A percentile compares a stretch with the other conserved stretches of the same genome.
Evolutionary conservation across 2,888 invertebrate species (phyloP).

Genomic region (Tetanocera ferruginea): DNA sequence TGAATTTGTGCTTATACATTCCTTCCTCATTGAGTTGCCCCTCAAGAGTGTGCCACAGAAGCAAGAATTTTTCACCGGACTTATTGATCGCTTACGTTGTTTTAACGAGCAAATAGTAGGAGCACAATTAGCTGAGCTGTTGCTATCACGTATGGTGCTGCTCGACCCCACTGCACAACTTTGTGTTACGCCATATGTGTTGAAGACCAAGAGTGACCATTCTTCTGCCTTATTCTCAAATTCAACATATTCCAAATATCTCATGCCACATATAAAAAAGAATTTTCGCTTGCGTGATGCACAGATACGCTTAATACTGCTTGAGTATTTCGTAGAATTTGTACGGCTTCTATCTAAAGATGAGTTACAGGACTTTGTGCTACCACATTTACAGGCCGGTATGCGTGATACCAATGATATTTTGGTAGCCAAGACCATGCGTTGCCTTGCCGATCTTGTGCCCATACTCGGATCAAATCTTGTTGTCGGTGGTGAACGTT

Average conservation of each 20-base stretch:
- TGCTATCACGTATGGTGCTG: constrained; percentile 88
- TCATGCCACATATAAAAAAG: constrained; percentile 83
- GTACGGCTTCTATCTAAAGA: constrained; percentile 81
- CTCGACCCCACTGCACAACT: constrained; percentile 83
- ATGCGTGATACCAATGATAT: constrained; percentile 89
- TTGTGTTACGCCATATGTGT: constrained; percentile 66
- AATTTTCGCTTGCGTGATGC: constrained; percentile 89
- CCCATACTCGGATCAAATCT: constrained; percentile 85
- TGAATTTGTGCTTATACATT: constrained; percentile 86
- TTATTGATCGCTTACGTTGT: constrained; percentile 77
- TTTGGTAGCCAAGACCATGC: constrained; percentile 84
- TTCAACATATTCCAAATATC: constrained; percentile 78
- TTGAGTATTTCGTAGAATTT: constrained; percentile 84
- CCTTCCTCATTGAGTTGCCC: constrained; percentile 86
- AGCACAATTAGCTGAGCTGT: constrained; percentile 80
- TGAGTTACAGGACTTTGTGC: constrained; percentile 80
- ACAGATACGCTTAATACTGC: constrained; percentile 83
- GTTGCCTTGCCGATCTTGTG: constrained; percentile 86
- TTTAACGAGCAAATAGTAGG: constrained; percentile 88
- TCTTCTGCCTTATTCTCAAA: constrained; percentile 77
- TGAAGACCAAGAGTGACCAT: constrained; percentile 73
- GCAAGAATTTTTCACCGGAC: constrained; percentile 80
- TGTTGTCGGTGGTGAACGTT: constrained; percentile 87
- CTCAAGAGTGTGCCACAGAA: constrained; percentile 84
- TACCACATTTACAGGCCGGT: constrained; percentile 91